These are phyloP conservation scores for Colossoma macropomum DNA, from an alignment of 2,113 vertebrate species.

Conservation along the genomic window DNA sequence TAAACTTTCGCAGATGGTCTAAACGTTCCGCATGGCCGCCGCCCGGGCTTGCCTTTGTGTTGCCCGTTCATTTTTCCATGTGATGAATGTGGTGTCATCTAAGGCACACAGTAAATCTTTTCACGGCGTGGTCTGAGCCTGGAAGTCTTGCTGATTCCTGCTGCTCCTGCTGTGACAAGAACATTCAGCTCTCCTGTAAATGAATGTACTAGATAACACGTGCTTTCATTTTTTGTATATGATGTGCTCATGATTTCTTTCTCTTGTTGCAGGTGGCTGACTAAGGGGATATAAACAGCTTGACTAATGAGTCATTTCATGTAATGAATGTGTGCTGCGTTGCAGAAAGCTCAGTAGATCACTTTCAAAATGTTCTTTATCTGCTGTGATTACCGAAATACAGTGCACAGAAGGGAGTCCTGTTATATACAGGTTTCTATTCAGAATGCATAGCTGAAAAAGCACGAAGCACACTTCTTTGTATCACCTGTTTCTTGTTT, in stretches of 20 bases:
- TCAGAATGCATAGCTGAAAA: no score
- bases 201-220: background rate
- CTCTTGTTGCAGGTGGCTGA: background rate
- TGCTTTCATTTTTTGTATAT: background rate
- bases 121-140: background rate
- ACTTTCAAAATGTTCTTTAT: no score
- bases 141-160: background rate
- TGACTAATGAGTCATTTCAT: no score
- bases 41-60: slow-evolving; percentile 25
- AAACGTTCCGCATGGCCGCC: background rate
- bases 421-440: no score
- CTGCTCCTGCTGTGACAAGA: background rate
- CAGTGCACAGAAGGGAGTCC: no score
- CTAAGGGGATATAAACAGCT: background rate
- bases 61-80: slow-evolving; percentile 17
- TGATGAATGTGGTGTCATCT: slow-evolving; percentile 30
- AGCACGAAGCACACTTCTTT: no score
- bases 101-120: slow-evolving; percentile 41
- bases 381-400: no score
- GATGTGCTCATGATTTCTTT: background rate
- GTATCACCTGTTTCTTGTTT: no score
- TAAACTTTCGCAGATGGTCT: no score
- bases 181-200: background rate
- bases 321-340: no score
- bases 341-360: no score